Conservation (phyloP, 2,113 vertebrate species). For the Muscicapa adusta region DNA sequence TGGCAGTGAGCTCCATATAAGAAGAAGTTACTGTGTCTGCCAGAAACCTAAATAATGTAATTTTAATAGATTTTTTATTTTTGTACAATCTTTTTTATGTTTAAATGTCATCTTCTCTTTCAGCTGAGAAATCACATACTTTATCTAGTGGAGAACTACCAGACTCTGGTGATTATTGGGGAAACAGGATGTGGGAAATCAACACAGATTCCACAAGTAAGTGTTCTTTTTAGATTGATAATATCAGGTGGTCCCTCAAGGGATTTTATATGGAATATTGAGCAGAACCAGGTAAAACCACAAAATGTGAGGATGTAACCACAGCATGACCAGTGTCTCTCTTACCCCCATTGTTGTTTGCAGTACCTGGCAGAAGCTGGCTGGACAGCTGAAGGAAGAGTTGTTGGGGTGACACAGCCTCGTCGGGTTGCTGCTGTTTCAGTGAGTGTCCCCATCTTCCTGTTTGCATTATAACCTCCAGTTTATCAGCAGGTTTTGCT, state of each 20-base stretch:
- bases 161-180: constrained; percentile 94
- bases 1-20: neutral
- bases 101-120: constrained; percentile 35
- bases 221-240: neutral
- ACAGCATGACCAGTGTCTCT: neutral
- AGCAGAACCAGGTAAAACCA: neutral
- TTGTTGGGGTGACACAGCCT: constrained; percentile 95
- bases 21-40: neutral
- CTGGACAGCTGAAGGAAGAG: constrained; percentile 93
- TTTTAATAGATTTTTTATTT: neutral
- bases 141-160: constrained; percentile 92
- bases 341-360: neutral
- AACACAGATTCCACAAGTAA: constrained; percentile 94
- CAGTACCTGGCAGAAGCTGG: constrained; percentile 97
- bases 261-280: neutral
- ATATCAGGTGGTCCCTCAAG: neutral
- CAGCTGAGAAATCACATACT: constrained; percentile 98
- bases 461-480: neutral
- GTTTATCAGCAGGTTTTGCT: neutral
- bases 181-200: constrained; percentile 98
- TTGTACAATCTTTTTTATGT: neutral
- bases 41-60: neutral
- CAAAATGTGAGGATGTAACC: neutral
- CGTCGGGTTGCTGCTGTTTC: constrained; percentile 93
- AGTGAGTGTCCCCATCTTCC: constrained; percentile 68